Percentiles rank a stretch among this genome's conserved stretches.
Evolutionary conservation across 2,113 vertebrate genomes (phyloP).

Genomic region (Mastomys natalensis): DNA sequence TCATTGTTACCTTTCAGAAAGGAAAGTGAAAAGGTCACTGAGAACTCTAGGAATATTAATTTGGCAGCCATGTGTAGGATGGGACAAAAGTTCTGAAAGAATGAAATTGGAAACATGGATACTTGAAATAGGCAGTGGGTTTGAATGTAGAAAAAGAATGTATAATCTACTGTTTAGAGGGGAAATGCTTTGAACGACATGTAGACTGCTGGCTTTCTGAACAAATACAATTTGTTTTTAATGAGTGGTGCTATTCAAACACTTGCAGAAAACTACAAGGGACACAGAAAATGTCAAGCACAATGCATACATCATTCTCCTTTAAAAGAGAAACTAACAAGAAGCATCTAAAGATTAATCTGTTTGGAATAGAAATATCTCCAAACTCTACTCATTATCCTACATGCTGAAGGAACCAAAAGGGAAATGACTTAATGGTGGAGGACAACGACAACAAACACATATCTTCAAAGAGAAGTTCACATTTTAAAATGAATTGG

Average conservation of each 20-base stretch:
- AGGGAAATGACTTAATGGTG: slow-evolving; percentile 74
- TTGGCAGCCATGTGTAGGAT: slow-evolving; percentile 1
- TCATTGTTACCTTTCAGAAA: neutral
- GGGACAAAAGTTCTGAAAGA: neutral
- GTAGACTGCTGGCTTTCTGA: neutral
- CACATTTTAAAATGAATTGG: slow-evolving; percentile 79
- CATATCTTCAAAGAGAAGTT: slow-evolving; percentile 80
- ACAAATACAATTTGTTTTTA: neutral
- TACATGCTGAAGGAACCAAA: slow-evolving; percentile 37
- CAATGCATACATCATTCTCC: neutral
- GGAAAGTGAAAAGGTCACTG: neutral
- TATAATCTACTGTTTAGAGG: neutral
- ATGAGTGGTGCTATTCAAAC: neutral
- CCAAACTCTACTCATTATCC: neutral
- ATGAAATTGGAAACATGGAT: neutral
- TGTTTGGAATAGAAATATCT: slow-evolving; percentile 35
- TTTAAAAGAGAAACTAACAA: slow-evolving; percentile 29
- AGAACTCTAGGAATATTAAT: neutral
- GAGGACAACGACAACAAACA: slow-evolving; percentile 78
- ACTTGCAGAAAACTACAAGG: slow-evolving; percentile 10
- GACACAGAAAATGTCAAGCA: slow-evolving; percentile 39
- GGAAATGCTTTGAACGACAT: neutral
- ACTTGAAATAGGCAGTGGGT: neutral
- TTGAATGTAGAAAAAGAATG: neutral
- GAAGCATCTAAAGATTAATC: neutral